phyloP scores from a whole-genome alignment of 2,888 invertebrate genomes.

The Meloe dianella region DNA sequence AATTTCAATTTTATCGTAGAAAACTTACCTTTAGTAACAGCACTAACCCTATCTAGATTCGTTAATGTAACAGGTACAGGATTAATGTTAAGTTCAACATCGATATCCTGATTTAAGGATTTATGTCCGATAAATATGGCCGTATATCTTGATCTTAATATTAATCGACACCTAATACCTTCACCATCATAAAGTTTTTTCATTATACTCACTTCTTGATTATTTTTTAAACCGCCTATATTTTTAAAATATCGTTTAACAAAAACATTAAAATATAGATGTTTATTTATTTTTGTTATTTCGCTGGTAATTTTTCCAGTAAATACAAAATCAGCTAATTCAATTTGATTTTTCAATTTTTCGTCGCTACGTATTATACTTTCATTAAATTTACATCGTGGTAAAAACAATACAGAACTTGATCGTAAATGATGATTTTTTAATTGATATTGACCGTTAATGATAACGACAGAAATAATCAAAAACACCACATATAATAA shows the following conservation, averaged over 20 bases:
- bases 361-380: constrained; percentile 51
- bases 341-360: constrained; percentile 47
- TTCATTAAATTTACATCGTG: constrained; percentile 56
- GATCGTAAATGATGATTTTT: constrained; percentile 16
- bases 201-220: constrained; percentile 51
- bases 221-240: constrained; percentile 44
- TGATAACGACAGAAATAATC: not conserved
- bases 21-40: constrained; percentile 57
- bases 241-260: constrained; percentile 57
- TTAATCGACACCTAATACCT: constrained; percentile 55
- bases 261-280: constrained; percentile 51
- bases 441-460: constrained; percentile 1
- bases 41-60: constrained; percentile 58
- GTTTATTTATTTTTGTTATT: constrained; percentile 45
- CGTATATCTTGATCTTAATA: constrained; percentile 55
- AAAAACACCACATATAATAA: not conserved
- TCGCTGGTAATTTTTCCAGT: constrained; percentile 57
- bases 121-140: constrained; percentile 56
- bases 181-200: constrained; percentile 54
- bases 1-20: not conserved
- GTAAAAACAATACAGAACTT: constrained; percentile 45
- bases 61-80: constrained; percentile 59
- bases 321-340: constrained; percentile 52
- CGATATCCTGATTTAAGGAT: constrained; percentile 47
- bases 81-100: constrained; percentile 53